phyloP scores from a whole-genome alignment of 2,888 invertebrate species.

The Dioctria linearis region DNA sequence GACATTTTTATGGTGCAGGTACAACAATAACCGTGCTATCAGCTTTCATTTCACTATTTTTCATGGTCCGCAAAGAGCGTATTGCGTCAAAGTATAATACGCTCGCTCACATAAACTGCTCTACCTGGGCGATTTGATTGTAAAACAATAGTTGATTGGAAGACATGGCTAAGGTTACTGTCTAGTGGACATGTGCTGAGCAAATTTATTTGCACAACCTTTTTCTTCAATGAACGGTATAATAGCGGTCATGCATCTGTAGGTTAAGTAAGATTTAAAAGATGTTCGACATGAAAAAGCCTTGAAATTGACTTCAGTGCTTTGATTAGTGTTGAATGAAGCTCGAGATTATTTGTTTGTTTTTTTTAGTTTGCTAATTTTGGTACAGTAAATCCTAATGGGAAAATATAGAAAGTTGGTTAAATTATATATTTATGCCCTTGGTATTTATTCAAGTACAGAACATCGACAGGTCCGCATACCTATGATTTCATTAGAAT shows the following conservation, averaged over 20 bases:
- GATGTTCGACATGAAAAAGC: no score
- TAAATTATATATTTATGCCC: no score
- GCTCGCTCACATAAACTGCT: neutral
- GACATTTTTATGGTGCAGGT: slow-evolving; percentile 33
- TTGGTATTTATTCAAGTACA: no score
- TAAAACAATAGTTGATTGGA: slow-evolving; percentile 2
- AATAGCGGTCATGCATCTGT: neutral
- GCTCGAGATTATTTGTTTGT: no score
- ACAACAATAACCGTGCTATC: slow-evolving; percentile 31
- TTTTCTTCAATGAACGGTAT: neutral
- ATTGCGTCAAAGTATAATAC: slow-evolving; percentile 6
- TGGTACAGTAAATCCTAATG: no score
- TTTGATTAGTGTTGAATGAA: no score
- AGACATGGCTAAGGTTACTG: neutral
- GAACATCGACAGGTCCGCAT: no score
- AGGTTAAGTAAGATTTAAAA: no score
- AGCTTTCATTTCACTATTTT: slow-evolving; percentile 13
- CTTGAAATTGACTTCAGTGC: no score
- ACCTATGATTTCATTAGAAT: no score
- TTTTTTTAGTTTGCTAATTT: no score
- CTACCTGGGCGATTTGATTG: neutral
- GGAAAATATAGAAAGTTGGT: no score
- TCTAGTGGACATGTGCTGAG: neutral
- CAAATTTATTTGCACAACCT: neutral
- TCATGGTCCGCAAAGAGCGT: neutral